Evolutionary conservation across 1,140 invertebrate species (phyloP).

Genomic region (Olivierus martensii): DNA sequence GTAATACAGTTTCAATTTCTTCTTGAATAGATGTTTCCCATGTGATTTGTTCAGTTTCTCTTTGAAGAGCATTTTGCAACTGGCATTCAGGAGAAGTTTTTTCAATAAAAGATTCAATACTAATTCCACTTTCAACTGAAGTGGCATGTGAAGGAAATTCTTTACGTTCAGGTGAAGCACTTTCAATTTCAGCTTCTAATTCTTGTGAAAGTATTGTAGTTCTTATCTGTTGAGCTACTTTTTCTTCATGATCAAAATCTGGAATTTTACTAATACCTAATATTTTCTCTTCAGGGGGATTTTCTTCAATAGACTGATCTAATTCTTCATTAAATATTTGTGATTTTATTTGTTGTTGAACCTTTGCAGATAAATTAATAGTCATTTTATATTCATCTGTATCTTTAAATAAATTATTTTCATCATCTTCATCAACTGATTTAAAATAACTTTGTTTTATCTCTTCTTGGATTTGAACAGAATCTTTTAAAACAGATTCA

Average conservation of each 20-base stretch:
- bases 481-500: no score
- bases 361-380: background rate
- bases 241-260: slow-evolving; percentile 22
- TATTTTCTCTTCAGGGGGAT: slow-evolving; percentile 13
- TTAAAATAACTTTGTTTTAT: no score
- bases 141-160: background rate
- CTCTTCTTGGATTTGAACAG: no score
- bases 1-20: slow-evolving; percentile 20
- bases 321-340: slow-evolving; percentile 17
- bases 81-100: background rate
- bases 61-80: background rate
- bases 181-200: slow-evolving; percentile 30
- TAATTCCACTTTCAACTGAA: background rate
- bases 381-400: no score
- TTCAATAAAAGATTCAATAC: background rate
- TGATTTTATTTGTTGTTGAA: slow-evolving; percentile 16
- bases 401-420: no score
- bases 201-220: slow-evolving; percentile 29
- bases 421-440: no score
- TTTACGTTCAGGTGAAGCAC: slow-evolving; percentile 24
- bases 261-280: background rate
- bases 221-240: slow-evolving; percentile 27
- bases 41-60: slow-evolving; percentile 22
- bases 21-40: slow-evolving; percentile 48
- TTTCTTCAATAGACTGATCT: slow-evolving; percentile 16